Base-by-base conservation (phyloP, 2,888 invertebrate species). In the Oithona nana region DNA sequence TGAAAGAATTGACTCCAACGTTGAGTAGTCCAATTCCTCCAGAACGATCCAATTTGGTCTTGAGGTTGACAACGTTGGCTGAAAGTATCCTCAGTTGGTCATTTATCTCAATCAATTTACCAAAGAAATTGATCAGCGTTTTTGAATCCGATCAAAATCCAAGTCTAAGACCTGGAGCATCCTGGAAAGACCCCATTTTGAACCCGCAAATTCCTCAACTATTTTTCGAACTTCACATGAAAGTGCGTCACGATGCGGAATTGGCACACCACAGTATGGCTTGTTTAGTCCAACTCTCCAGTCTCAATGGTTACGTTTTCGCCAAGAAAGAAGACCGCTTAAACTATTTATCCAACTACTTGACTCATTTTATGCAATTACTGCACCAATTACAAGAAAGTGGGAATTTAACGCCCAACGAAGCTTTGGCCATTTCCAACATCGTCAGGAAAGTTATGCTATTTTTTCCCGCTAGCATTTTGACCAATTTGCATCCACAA, bases 41-140 rank as follows among this genome's bases (percentile, higher is more conserved):
- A 8, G 70, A 79, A 71, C 74, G 80, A 69, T 57, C 81, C 71
- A 73, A 79, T 49, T 72, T 87, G 49, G 77, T 83, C 1, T 81
- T 82, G 67, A 80, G 83, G 68, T 74, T 86, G 55, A 73, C 90
- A n/a, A 79, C 80, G 61, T 85, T 90, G 65, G 80, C 83, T 0
- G 88, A 88, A 73, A 80, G 80, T 65, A 80, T 88, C 63, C 75
- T 90, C 57, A 82, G 81, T 54, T 90, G 90, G 90, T 83, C 83
- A 68, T 88, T 86, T 73, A 80, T 66, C 66, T 68, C 51, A 56
- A 66, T 58, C 56, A 67, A 63, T 55, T 77, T 83, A 66, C 82
- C 83, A 0, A 82, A 82, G 73, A 76, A 82, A 65, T 70, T 85
- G 66, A 81, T 85, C 64, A 82, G 83, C 16, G 81, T 82, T 20